Evolutionary conservation across 1,140 invertebrate genomes (phyloP), one percentile per base, ranked within the genome.

Genomic region (Plodia interpunctella): DNA sequence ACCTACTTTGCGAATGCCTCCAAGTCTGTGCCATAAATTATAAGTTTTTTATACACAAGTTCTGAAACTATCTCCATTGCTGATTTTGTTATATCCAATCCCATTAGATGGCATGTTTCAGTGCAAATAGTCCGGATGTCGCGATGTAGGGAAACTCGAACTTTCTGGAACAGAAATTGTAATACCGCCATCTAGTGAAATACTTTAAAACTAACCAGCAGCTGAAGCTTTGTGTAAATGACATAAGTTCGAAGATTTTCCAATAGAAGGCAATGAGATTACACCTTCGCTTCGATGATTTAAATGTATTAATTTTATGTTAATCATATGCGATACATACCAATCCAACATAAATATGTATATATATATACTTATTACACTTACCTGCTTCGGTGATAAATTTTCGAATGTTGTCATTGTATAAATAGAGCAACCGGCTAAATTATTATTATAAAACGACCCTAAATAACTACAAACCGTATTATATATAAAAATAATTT

Each of bases 1-100:
- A 79, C 74, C 57, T 82, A 92, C 91, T 91, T 92, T 8, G 90
- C 87, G 80, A 92, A 92, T 20, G 83, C 85, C 78, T 92, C 91
- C 60, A 92, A 84, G 76, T 92, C 91, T 9, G 76, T 49, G n/a
- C 72, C 87, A 65, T 90, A 91, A 4, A 90, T 55, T 30, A 64
- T 57, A 18, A 92, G 55, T 74, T 91, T 91, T 72, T 88, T 90
- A 69, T 83, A 90, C 17, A 85, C 68, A 8, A 92, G 68, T 74
- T 92, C 91, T 8, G 87, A 78, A 51, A 92, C 88, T 20, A 91
- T 66, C 62, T 91, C 90, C 60, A 88, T 83, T 6, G 89, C 87
- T 13, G 83, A 65, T 60, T 88, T 87, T 15, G 87, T 84, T 19
- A 91, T 83, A 28, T 87, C 80, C 54, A 91, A 67, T n/a, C 87